Conservation (phyloP, 2,797 vertebrate species). For the Nyctibius grandis region DNA sequence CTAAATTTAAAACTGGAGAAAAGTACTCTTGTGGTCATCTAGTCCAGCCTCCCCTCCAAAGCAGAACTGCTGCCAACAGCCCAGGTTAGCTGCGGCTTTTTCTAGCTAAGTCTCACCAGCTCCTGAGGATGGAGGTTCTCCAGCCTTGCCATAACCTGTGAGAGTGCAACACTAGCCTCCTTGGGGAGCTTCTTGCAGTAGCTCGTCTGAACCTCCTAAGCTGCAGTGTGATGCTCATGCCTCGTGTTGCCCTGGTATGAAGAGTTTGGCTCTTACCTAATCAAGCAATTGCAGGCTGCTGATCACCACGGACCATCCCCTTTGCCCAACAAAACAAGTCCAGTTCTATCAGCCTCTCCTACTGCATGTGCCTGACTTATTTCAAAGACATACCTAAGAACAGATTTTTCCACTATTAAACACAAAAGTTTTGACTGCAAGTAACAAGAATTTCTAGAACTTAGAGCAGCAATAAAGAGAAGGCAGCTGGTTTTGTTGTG, state of each 20-base stretch:
- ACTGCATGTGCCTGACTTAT: background rate
- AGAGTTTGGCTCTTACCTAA: background rate
- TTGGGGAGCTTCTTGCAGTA: background rate
- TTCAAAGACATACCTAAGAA: background rate
- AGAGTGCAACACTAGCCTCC: background rate
- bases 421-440: background rate
- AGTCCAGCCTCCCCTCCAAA: background rate
- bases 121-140: background rate
- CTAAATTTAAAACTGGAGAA: too few species aligned
- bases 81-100: background rate
- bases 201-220: background rate
- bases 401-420: background rate
- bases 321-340: background rate
- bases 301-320: background rate
- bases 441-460: background rate
- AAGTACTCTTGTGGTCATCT: background rate
- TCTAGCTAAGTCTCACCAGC: background rate
- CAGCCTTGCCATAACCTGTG: background rate
- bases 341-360: background rate
- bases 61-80: background rate
- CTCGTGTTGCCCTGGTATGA: accelerated
- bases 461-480: background rate
- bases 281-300: background rate
- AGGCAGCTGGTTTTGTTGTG: background rate
- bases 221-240: background rate